Evolutionary conservation across 2,113 vertebrate species (phyloP).

Genomic region (Halcyon senegalensis): DNA sequence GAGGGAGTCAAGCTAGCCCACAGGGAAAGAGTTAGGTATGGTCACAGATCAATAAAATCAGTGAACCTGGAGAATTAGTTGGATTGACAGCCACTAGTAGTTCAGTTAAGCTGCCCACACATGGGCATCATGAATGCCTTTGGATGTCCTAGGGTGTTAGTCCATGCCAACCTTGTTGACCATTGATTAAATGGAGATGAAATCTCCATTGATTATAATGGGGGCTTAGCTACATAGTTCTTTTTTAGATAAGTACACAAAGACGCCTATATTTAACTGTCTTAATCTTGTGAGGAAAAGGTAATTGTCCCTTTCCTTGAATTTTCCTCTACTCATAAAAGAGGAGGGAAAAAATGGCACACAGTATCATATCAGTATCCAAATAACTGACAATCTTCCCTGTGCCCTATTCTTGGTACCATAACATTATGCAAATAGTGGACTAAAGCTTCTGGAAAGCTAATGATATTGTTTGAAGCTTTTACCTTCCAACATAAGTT

Average conservation of each 20-base stretch:
- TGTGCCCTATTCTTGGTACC: neutral
- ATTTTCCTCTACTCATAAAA: neutral
- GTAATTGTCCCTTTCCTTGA: neutral
- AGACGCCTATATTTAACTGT: neutral
- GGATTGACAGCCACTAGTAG: neutral
- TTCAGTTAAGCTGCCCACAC: neutral
- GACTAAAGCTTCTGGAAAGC: neutral
- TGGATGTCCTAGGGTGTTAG: neutral
- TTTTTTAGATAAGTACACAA: neutral
- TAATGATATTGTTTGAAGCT: neutral
- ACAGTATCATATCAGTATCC: neutral
- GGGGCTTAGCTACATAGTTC: neutral
- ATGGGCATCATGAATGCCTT: neutral
- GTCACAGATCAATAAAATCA: neutral
- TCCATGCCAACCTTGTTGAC: neutral
- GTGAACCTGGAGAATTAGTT: neutral
- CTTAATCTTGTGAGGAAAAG: neutral
- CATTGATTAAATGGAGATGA: neutral
- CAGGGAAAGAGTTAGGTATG: neutral
- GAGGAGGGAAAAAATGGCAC: neutral
- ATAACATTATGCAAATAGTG: neutral
- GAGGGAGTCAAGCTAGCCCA: neutral
- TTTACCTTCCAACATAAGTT: neutral
- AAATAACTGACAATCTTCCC: neutral
- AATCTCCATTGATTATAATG: neutral